These are phyloP conservation scores for Callipepla californica DNA, from an alignment of 2,113 vertebrate species.

Conservation along the genomic window DNA sequence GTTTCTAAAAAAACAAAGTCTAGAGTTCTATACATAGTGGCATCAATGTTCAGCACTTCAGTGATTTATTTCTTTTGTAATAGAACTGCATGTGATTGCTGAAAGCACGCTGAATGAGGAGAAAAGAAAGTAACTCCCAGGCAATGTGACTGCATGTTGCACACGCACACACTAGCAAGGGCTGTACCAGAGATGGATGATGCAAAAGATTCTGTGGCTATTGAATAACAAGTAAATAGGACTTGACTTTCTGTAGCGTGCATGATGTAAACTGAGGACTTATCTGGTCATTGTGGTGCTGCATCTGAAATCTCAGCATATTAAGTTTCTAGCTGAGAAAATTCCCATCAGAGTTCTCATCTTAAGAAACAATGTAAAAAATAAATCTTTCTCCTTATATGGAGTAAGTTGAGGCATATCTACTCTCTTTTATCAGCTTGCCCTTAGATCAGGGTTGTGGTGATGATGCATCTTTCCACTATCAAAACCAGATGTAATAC, in stretches of 20 bases:
- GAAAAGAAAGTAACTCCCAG: background rate
- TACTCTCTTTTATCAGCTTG: background rate
- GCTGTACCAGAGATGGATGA: background rate
- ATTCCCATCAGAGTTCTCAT: background rate
- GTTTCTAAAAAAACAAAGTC: background rate
- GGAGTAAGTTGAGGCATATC: background rate
- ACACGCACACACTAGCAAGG: accelerated
- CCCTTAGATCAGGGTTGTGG: background rate
- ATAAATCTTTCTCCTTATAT: background rate
- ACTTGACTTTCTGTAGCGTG: background rate
- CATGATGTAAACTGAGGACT: background rate
- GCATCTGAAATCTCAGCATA: background rate
- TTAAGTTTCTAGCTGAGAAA: background rate
- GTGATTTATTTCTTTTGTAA: background rate
- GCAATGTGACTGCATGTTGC: accelerated
- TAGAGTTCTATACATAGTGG: background rate
- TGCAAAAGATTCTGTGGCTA: background rate
- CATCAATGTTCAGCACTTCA: background rate
- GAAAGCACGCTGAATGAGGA: background rate
- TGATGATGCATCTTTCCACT: background rate
- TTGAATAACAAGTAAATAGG: background rate
- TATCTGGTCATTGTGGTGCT: background rate
- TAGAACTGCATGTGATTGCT: background rate
- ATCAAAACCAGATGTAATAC: conserved; percentile 3
- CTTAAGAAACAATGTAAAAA: background rate